These are phyloP conservation scores for Idaea aversata DNA, from an alignment of 2,888 invertebrate species.

Conservation along the genomic window DNA sequence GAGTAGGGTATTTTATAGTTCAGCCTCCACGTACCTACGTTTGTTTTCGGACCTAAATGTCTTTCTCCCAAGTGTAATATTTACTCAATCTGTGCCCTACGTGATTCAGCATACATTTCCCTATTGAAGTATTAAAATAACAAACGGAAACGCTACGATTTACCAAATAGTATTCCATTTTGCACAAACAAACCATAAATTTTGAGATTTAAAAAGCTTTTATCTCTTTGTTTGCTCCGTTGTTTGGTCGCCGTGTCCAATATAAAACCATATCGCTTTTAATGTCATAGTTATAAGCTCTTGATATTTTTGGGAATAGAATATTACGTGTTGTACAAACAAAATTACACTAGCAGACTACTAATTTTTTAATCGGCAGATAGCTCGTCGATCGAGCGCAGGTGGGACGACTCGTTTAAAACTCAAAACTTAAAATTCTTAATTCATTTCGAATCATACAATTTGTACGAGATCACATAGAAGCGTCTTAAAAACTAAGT, in stretches of 20 bases:
- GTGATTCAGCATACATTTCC: background rate
- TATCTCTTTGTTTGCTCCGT: constrained; percentile 60
- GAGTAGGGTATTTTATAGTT: too few species aligned
- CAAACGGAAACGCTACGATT: constrained; percentile 35
- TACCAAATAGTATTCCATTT: constrained; percentile 60
- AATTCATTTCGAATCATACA: too few species aligned
- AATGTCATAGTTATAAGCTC: constrained; percentile 39
- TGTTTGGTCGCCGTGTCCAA: constrained; percentile 50
- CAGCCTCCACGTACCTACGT: too few species aligned
- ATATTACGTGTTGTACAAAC: too few species aligned
- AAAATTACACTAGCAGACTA: too few species aligned
- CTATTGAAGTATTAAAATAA: constrained; percentile 50
- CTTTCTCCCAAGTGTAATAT: background rate
- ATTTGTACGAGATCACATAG: too few species aligned
- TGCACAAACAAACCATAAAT: constrained; percentile 69
- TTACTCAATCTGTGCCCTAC: background rate
- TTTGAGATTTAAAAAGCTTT: constrained; percentile 65
- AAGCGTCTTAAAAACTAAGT: too few species aligned
- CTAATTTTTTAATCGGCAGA: too few species aligned
- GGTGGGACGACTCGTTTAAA: too few species aligned
- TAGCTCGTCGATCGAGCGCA: too few species aligned
- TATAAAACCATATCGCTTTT: constrained; percentile 46
- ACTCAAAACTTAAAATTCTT: too few species aligned
- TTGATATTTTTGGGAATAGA: background rate
- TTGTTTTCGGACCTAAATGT: too few species aligned